These are phyloP conservation scores for Apocrypta bakeri DNA, from an alignment of 1,140 invertebrate species.

Conservation along the genomic window DNA sequence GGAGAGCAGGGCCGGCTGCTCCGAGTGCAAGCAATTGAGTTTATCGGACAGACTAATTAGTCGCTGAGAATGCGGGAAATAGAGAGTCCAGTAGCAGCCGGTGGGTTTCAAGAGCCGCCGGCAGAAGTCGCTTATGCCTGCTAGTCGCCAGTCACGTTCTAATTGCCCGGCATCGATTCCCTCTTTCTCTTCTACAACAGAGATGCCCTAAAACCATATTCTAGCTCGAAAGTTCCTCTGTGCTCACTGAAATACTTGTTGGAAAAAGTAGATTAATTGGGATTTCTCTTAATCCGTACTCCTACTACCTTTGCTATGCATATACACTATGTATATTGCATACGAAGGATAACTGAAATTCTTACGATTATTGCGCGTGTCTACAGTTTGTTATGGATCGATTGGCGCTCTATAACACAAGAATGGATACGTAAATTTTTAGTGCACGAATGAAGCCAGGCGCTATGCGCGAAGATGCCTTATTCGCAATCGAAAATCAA, in stretches of 20 bases:
- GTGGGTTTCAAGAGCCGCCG: slow-evolving; percentile 49
- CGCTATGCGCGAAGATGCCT: too few relatives aligned
- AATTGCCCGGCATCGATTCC: slow-evolving; percentile 51
- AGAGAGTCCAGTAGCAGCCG: slow-evolving; percentile 46
- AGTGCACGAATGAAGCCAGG: too few relatives aligned
- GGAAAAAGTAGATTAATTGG: background rate
- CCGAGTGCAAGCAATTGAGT: slow-evolving; percentile 58
- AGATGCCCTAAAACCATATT: background rate
- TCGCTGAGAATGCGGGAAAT: slow-evolving; percentile 58
- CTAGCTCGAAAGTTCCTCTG: background rate
- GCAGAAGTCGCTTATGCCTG: slow-evolving; percentile 53
- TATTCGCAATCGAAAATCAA: background rate
- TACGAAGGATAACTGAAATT: too few relatives aligned
- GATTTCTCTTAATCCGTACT: background rate
- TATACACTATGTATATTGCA: background rate
- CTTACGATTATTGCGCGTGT: background rate
- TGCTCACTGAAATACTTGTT: background rate
- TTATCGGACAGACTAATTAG: slow-evolving; percentile 64
- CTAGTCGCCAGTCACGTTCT: slow-evolving; percentile 45
- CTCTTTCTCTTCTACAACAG: background rate
- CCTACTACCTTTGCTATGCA: background rate
- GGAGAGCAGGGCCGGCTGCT: slow-evolving; percentile 5
- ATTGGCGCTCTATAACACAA: too few relatives aligned
- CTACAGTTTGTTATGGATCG: background rate
- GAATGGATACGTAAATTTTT: too few relatives aligned